Evolutionary conservation across 2,797 vertebrate species (phyloP).

Genomic region (Eleutherodactylus coqui): DNA sequence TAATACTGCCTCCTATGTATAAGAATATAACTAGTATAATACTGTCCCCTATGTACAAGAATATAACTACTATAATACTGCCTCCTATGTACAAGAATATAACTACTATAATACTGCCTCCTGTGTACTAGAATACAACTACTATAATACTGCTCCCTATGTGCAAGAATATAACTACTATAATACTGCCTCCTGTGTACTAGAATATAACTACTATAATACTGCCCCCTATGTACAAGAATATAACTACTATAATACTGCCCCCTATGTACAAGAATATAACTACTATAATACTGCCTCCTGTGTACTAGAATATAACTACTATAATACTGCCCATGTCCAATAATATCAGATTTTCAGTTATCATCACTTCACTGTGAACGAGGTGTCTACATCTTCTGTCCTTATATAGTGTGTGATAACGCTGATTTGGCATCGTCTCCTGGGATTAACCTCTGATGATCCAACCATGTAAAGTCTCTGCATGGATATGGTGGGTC

Average conservation of each 20-base stretch:
- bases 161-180: neutral
- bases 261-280: neutral
- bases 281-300: too few species aligned
- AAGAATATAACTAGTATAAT: slow-evolving; percentile 1
- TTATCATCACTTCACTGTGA: slow-evolving; percentile 49
- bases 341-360: too few species aligned
- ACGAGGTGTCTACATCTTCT: neutral
- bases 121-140: too few species aligned
- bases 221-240: neutral
- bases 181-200: neutral
- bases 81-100: too few species aligned
- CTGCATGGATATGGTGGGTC: too few species aligned
- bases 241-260: neutral
- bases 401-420: neutral
- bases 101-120: too few species aligned
- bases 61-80: neutral
- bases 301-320: neutral
- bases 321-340: too few species aligned
- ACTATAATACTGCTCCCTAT: neutral
- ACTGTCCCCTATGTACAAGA: neutral
- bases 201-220: slow-evolving; percentile 14
- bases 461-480: neutral
- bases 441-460: slow-evolving; percentile 8
- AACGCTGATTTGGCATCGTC: neutral
- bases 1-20: too few species aligned